A percentile compares a stretch with the other conserved stretches of the same genome.
Conservation (phyloP, 2,888 invertebrate species). For the Troides helena region DNA sequence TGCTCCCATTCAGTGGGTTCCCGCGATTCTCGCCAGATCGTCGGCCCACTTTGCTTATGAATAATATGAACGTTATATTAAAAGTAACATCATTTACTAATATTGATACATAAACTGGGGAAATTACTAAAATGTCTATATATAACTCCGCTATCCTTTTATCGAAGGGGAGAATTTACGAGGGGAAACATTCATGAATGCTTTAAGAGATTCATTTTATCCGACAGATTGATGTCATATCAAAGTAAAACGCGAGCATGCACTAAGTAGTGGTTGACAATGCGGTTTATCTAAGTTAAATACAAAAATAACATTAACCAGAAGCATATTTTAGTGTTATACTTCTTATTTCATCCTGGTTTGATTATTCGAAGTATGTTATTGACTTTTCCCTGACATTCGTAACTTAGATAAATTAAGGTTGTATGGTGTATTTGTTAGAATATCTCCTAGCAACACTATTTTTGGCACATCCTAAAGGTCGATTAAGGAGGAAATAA, state of each 20-base stretch:
- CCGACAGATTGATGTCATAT: conserved; percentile 39
- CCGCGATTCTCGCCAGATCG: no score
- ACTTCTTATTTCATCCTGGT: background rate
- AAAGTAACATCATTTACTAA: background rate
- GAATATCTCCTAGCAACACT: no score
- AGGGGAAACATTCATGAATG: conserved; percentile 57
- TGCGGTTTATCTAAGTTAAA: background rate
- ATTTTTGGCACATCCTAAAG: no score
- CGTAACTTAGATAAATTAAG: no score
- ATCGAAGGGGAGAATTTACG: conserved; percentile 37
- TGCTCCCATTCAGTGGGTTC: no score
- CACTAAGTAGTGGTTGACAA: conserved; percentile 2
- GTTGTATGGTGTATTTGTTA: no score
- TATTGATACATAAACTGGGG: background rate
- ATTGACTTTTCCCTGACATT: no score
- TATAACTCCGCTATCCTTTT: conserved; percentile 22
- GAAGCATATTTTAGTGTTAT: no score
- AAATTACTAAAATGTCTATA: conserved; percentile 12
- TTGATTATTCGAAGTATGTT: no score
- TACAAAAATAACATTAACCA: background rate
- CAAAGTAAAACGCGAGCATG: conserved; percentile 10
- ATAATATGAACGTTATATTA: background rate
- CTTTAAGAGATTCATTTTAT: conserved; percentile 49
- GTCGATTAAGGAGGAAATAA: no score
- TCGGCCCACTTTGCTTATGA: background rate